Evolutionary conservation across 2,113 vertebrate species (phyloP).

Genomic region (Pan paniscus): DNA sequence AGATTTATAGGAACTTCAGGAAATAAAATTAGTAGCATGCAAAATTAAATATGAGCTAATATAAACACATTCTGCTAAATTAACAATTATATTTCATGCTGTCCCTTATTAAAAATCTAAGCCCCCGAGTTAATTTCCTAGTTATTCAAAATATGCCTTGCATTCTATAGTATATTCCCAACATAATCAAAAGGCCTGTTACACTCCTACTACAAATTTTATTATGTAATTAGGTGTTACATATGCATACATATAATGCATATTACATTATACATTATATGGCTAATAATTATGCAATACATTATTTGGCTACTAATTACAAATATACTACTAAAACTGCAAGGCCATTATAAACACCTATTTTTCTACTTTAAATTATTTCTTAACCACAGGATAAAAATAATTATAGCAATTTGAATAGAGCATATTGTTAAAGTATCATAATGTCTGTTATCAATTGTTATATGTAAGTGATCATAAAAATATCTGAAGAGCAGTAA

Average conservation of each 20-base stretch:
- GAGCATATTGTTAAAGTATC: slow-evolving; percentile 1
- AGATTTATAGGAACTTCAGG: slow-evolving; percentile 22
- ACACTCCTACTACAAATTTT: neutral
- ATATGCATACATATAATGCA: neutral
- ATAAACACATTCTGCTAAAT: slow-evolving; percentile 26
- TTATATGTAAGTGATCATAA: slow-evolving; percentile 17
- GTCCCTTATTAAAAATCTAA: neutral
- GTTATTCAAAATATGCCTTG: neutral
- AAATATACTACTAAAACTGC: neutral
- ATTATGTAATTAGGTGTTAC: neutral
- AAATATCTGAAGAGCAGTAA: slow-evolving; percentile 26
- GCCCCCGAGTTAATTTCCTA: neutral
- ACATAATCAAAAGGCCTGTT: neutral
- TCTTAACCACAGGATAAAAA: slow-evolving; percentile 36
- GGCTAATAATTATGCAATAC: too few species aligned
- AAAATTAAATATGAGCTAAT: slow-evolving; percentile 67
- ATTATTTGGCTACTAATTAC: too few species aligned
- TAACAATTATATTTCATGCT: neutral
- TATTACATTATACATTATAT: too few species aligned
- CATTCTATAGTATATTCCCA: neutral
- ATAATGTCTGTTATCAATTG: slow-evolving; percentile 14
- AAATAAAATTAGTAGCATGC: slow-evolving; percentile 58
- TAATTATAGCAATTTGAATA: slow-evolving; percentile 35
- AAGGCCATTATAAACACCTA: neutral
- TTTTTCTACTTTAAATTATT: slow-evolving; percentile 10